Percentiles rank a stretch among this genome's conserved stretches.
phyloP scores from a whole-genome alignment of 2,113 vertebrate species.

The Channa maculata region DNA sequence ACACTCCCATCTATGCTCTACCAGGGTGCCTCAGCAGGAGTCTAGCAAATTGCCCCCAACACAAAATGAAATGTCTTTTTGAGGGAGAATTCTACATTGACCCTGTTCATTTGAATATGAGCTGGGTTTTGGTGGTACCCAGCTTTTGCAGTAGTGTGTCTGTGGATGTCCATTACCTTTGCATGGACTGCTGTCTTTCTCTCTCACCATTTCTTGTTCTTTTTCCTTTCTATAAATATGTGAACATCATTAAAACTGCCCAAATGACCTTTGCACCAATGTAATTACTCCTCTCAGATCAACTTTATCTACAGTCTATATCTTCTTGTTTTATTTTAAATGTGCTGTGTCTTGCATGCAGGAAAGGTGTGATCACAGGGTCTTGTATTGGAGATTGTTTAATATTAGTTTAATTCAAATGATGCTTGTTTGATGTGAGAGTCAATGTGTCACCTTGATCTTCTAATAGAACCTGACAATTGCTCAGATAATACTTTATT shows the following conservation, averaged over 20 bases:
- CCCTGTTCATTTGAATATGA: conserved; percentile 63
- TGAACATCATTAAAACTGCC: conserved; percentile 54
- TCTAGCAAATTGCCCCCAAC: conserved; percentile 61
- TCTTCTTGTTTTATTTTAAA: conserved; percentile 47
- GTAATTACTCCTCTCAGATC: conserved; percentile 38
- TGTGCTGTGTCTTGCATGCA: conserved; percentile 51
- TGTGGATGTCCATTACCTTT: conserved; percentile 68
- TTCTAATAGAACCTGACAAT: conserved; percentile 34
- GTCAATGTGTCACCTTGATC: conserved; percentile 39
- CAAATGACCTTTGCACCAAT: conserved; percentile 61
- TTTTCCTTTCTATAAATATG: conserved; percentile 27
- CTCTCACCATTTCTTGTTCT: conserved; percentile 31
- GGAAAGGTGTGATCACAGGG: conserved; percentile 36
- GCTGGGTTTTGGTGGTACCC: conserved; percentile 37
- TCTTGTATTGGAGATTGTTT: conserved; percentile 46
- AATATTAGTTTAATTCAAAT: conserved; percentile 23
- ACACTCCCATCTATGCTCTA: conserved; percentile 34
- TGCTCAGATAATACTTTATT: conserved; percentile 33
- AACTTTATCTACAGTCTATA: conserved; percentile 40
- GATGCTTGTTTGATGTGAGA: conserved; percentile 15
- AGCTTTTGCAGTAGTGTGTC: conserved; percentile 33
- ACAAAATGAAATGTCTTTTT: conserved; percentile 61
- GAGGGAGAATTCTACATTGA: conserved; percentile 48
- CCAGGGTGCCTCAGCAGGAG: conserved; percentile 51
- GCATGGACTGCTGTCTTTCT: conserved; percentile 61